Percentiles rank a stretch among this genome's conserved stretches.
Evolutionary conservation across 2,113 vertebrate species (phyloP).

Genomic region (Eonycteris spelaea): DNA sequence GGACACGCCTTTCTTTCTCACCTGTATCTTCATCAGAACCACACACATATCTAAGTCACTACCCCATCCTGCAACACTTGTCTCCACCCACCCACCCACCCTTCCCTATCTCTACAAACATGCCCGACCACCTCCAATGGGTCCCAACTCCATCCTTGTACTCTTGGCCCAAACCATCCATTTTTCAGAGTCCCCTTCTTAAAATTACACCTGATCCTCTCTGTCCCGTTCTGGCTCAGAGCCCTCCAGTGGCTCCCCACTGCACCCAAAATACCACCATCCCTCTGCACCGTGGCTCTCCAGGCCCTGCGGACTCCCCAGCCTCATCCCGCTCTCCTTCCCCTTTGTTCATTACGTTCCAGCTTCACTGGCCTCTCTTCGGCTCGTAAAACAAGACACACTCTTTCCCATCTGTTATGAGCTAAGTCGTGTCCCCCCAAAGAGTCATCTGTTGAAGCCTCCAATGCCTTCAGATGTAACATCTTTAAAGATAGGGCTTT

Average conservation of each 20-base stretch:
- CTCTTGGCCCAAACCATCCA: not conserved
- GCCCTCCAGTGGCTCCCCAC: not conserved
- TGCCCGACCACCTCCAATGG: not conserved
- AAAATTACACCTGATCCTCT: not conserved
- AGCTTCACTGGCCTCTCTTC: not conserved
- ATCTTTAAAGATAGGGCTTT: not conserved
- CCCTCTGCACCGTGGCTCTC: not conserved
- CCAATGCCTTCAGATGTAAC: not conserved
- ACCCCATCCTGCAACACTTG: accelerated
- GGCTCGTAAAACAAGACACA: not conserved
- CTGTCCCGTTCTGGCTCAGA: not conserved
- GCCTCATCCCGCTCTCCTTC: not conserved
- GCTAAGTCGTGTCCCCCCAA: not conserved
- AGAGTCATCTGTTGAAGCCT: not conserved
- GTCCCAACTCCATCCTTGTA: not conserved
- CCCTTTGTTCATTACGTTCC: not conserved
- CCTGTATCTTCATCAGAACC: not conserved
- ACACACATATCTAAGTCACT: not conserved
- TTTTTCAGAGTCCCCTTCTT: not conserved
- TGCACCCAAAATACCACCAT: not conserved
- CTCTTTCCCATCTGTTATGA: not conserved
- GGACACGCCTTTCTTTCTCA: not conserved
- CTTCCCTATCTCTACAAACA: not conserved
- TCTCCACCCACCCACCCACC: not conserved
- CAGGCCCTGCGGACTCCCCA: not conserved